A percentile compares a stretch with the other conserved stretches of the same genome.
Conservation (phyloP, 1,140 invertebrate species). For the Papilio glaucus region DNA sequence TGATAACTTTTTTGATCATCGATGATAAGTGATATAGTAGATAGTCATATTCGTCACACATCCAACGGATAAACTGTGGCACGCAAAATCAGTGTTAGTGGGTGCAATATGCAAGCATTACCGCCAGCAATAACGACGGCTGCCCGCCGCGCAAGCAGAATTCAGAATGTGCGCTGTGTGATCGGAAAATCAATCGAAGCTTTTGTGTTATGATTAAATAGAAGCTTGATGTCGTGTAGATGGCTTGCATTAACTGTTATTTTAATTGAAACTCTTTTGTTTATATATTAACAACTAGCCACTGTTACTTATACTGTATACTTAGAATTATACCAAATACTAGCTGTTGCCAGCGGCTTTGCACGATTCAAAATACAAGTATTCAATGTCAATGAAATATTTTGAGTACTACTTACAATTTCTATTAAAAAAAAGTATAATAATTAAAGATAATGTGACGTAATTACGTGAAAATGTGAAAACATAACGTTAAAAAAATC, state of each 20-base stretch:
- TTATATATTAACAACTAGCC: too few species aligned
- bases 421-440: too few species aligned
- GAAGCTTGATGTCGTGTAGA: neutral
- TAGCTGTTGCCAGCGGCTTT: too few species aligned
- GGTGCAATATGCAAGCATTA: neutral
- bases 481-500: too few species aligned
- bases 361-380: too few species aligned
- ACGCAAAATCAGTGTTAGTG: neutral
- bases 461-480: too few species aligned
- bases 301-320: too few species aligned
- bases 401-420: too few species aligned
- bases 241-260: neutral
- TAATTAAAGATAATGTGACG: too few species aligned
- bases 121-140: neutral
- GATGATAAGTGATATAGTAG: neutral
- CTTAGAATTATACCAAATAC: too few species aligned
- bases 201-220: neutral
- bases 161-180: neutral
- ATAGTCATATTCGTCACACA: neutral
- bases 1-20: too few species aligned
- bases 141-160: neutral
- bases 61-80: neutral
- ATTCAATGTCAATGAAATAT: too few species aligned
- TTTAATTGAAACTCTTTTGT: neutral
- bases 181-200: neutral